Conservation (phyloP, 1,140 invertebrate genomes). For the Drosophila aff. region DNA sequence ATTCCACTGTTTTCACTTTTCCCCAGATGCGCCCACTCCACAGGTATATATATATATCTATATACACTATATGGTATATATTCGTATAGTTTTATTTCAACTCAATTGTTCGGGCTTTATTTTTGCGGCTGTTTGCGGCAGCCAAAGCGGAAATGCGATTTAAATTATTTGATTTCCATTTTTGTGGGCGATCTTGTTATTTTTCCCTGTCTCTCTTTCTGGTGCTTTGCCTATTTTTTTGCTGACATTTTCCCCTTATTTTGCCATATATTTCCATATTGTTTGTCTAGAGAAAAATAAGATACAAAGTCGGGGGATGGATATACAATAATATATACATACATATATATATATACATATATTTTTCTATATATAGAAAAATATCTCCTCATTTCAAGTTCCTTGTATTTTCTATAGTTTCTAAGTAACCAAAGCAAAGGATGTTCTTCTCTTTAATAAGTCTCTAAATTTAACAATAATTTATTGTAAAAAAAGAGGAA, state of each 20-base stretch:
- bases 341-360: too few relatives aligned
- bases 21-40: slow-evolving; percentile 16
- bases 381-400: neutral
- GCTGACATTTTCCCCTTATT: slow-evolving; percentile 6
- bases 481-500: too few relatives aligned
- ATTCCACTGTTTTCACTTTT: slow-evolving; percentile 45
- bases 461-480: neutral
- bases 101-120: slow-evolving; percentile 49
- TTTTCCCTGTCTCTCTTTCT: neutral
- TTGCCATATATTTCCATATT: neutral
- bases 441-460: neutral
- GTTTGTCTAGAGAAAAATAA: neutral
- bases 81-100: slow-evolving; percentile 20
- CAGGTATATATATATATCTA: neutral
- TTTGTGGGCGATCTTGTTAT: slow-evolving; percentile 35
- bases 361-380: too few relatives aligned
- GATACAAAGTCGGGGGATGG: neutral
- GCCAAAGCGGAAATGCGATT: slow-evolving; percentile 81
- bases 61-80: neutral
- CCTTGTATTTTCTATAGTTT: neutral
- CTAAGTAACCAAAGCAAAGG: neutral
- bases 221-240: neutral
- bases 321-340: too few relatives aligned
- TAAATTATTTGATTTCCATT: slow-evolving; percentile 83
- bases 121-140: slow-evolving; percentile 66